Base-by-base conservation (phyloP, 1,140 invertebrate species). In the Cydia pomonella region DNA sequence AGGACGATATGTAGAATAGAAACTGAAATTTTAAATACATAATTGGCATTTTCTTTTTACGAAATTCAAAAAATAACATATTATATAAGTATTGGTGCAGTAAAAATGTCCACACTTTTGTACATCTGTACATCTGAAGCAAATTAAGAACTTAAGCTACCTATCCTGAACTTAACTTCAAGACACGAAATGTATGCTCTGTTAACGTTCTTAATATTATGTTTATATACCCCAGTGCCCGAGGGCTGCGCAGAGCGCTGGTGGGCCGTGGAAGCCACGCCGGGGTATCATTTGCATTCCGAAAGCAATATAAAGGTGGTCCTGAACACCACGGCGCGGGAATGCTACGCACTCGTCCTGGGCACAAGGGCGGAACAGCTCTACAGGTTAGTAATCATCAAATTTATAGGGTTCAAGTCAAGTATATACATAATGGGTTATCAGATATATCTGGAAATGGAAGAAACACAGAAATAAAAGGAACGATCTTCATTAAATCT, bases 201-300 rank as follows among this genome's bases (percentile, higher is more conserved):
- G 41, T 44, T 13, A 44, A 13, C 3, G 41, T 38, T 18, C 16
- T 59, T 21, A 23, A 23, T 23, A 59, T 23, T 23, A 21, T n/a
- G n/a, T n/a, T 59, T 59, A 9, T 23, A 53, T 66, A 29, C 2
- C 74, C 75, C 73, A 93, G 92, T 90, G 73, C 83, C 89, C 62
- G 76, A 77, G 59, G 79, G 69, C 6, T 93, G 93, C 78, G 77
- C 72, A 3, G 76, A 80, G 1, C 87, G 87, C 16, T 90, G 92
- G 85, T 93, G 93, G 93, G 80, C 87, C 1, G 64, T 92, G 72
- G 93, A 93, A 74, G 90, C 86, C 41, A 92, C 91, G 0, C 85
- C 90, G 1, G 92, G 93, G 0, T 93, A 93, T 73, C 86, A 88
- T 50, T 77, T 93, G 16, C 85, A 92, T 18, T 82, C 87, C 1